Conservation (phyloP, 2,797 vertebrate species). For the Champsocephalus esox region DNA sequence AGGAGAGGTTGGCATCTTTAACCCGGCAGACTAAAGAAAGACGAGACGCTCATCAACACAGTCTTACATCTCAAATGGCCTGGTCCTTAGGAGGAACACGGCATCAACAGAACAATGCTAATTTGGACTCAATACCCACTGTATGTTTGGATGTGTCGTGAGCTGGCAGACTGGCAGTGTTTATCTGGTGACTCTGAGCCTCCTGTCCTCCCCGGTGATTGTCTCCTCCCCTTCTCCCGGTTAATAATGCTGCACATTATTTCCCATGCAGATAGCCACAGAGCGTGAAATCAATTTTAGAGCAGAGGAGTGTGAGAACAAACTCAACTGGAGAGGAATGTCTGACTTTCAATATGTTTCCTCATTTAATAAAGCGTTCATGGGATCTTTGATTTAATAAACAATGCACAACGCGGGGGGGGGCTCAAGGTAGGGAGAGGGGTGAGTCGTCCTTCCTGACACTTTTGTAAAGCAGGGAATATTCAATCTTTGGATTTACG, state of each 20-base stretch:
- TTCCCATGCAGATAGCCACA: slow-evolving; percentile 76
- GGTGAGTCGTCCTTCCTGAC: slow-evolving; percentile 4
- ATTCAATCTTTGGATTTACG: slow-evolving; percentile 2
- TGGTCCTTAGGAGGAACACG: slow-evolving; percentile 1
- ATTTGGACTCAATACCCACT: slow-evolving; percentile 52
- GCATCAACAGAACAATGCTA: slow-evolving; percentile 26
- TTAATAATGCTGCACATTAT: slow-evolving; percentile 80
- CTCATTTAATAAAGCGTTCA: slow-evolving; percentile 73
- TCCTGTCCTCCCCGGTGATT: slow-evolving; percentile 66
- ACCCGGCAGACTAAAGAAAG: slow-evolving; percentile 1
- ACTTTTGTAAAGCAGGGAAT: slow-evolving; percentile 2
- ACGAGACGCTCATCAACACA: slow-evolving; percentile 3
- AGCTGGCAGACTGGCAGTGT: slow-evolving; percentile 50
- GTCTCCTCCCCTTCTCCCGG: slow-evolving; percentile 58
- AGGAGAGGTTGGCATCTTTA: slow-evolving; percentile 10
- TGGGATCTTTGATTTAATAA: slow-evolving; percentile 76
- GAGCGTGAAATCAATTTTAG: slow-evolving; percentile 83
- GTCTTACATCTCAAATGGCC: slow-evolving; percentile 9
- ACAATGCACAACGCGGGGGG: slow-evolving; percentile 27
- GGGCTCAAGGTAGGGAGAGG: slow-evolving; percentile 27
- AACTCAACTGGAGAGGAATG: slow-evolving; percentile 72
- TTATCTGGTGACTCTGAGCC: slow-evolving; percentile 60
- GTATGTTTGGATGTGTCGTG: slow-evolving; percentile 36
- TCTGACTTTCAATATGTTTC: slow-evolving; percentile 78
- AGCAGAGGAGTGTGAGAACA: slow-evolving; percentile 75